Conservation (phyloP, 2,797 vertebrate genomes). For the Euthynnus affinis region DNA sequence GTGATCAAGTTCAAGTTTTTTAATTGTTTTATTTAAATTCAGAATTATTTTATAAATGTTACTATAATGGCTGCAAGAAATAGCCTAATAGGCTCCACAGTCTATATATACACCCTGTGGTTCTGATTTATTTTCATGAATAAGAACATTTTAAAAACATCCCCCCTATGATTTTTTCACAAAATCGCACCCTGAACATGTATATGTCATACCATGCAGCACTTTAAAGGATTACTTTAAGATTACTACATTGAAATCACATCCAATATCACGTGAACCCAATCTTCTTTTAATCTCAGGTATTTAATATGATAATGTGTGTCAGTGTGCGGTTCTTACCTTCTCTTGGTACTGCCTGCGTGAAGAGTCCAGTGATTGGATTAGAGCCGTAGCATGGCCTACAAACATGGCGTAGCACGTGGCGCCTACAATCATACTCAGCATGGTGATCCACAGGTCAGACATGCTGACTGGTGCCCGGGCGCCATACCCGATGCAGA, state of each 20-base stretch:
- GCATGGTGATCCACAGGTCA: slow-evolving; percentile 98
- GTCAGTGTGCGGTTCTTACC: slow-evolving; percentile 82
- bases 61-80: too few relatives aligned
- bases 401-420: slow-evolving; percentile 99
- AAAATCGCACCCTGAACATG: too few relatives aligned
- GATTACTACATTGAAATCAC: slow-evolving; percentile 9
- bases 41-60: too few relatives aligned
- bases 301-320: background rate
- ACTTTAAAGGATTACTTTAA: background rate
- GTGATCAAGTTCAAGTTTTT: too few relatives aligned
- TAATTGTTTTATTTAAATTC: too few relatives aligned
- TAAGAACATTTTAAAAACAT: too few relatives aligned
- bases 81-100: too few relatives aligned
- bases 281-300: slow-evolving; percentile 4
- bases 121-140: too few relatives aligned
- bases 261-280: background rate
- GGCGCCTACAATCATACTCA: slow-evolving; percentile 98
- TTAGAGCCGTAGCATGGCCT: slow-evolving; percentile 96
- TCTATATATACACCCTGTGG: too few relatives aligned
- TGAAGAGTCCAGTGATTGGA: slow-evolving; percentile 97
- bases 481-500: slow-evolving; percentile 97
- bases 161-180: too few relatives aligned
- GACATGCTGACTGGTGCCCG: slow-evolving; percentile 98
- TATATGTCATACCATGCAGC: background rate
- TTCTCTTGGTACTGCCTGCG: slow-evolving; percentile 97